Evolutionary conservation across 1,140 invertebrate species (phyloP), one percentile per base, ranked within the genome.

Genomic region (Pteromalus puparum): DNA sequence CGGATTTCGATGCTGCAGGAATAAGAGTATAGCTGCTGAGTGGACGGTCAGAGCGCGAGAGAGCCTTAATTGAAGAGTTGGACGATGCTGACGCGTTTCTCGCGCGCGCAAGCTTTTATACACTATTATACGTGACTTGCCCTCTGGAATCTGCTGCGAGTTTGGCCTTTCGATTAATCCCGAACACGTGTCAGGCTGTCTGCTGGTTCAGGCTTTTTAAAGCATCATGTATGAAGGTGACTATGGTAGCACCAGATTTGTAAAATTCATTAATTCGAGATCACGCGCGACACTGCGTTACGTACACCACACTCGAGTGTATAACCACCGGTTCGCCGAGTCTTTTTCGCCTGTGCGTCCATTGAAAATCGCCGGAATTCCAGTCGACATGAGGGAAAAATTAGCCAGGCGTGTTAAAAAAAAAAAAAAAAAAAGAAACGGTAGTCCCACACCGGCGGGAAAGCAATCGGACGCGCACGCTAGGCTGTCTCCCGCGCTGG

Each of bases 361-460:
- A 0, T 18, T 61, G 53, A 7, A 61, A 61, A 61, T 21, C 53
- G 53, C 21, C 72, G 72, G 72, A 38, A 74, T 74, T 74, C 34
- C 34, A 70, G 7, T 70, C 26, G 26, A 15, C 67, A 26, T 1
- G 26, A 18, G 24, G 26, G 24, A 18, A 65, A 68, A 70, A 70
- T 38, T 38, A 74, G 72, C 72, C 28, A 38, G 72, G 75, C 75
- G 75, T 61, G 34, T 21, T 73, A 42, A 38, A 38, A 61, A 61
- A 61, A 61, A 18, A 18, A 13, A 13, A 13, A 13, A n/a, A 61
- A 6, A 7, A 61, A n/a, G 53, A 0, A 0, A 18, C 15, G 21
- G 6, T 13, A 48, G 46, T 1, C 7, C 15, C 1, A 18, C 15
- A 26, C 5, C n/a, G 0, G 26, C 12, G 67, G 9, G 28, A 12